Percentiles rank a stretch among this genome's conserved stretches.
Conservation (phyloP, 2,888 invertebrate genomes). For the Lordiphosa andalusiaca region DNA sequence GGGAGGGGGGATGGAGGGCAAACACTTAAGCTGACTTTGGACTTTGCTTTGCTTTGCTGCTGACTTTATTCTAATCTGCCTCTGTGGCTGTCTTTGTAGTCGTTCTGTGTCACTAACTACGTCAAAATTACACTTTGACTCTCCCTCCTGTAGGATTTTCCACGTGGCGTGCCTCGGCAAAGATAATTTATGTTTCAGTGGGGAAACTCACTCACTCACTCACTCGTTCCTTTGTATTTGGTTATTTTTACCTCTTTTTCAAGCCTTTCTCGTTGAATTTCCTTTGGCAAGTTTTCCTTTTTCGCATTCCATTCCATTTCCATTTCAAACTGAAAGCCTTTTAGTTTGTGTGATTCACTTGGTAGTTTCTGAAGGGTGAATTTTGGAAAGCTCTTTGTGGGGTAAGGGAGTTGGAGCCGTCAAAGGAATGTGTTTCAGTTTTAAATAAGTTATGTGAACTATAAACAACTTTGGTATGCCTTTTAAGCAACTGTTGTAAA, state of each 20-base stretch:
- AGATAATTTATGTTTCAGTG: slow-evolving; percentile 55
- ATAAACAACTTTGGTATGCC: slow-evolving; percentile 23
- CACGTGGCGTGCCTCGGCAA: slow-evolving; percentile 58
- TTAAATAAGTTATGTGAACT: not conserved
- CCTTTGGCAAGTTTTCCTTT: slow-evolving; percentile 35
- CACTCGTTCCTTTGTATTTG: slow-evolving; percentile 18
- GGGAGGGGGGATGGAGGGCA: not conserved
- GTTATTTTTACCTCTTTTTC: slow-evolving; percentile 35
- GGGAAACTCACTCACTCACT: slow-evolving; percentile 14
- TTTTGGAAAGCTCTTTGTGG: slow-evolving; percentile 10
- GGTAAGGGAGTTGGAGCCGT: not conserved
- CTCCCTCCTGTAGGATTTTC: slow-evolving; percentile 10
- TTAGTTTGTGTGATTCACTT: slow-evolving; percentile 45
- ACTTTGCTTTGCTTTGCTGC: slow-evolving; percentile 28
- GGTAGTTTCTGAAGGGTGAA: slow-evolving; percentile 24
- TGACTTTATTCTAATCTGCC: slow-evolving; percentile 47
- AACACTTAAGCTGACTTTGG: slow-evolving; percentile 61
- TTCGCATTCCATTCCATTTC: slow-evolving; percentile 47
- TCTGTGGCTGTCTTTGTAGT: slow-evolving; percentile 24
- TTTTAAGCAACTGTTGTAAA: slow-evolving; percentile 45
- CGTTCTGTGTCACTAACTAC: slow-evolving; percentile 62
- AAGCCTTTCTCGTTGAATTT: slow-evolving; percentile 9
- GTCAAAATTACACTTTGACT: slow-evolving; percentile 66
- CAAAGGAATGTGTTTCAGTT: not conserved
- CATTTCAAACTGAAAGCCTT: slow-evolving; percentile 28